These are phyloP conservation scores for Vollenhovia emeryi DNA, from an alignment of 1,140 invertebrate genomes.

Conservation along the genomic window DNA sequence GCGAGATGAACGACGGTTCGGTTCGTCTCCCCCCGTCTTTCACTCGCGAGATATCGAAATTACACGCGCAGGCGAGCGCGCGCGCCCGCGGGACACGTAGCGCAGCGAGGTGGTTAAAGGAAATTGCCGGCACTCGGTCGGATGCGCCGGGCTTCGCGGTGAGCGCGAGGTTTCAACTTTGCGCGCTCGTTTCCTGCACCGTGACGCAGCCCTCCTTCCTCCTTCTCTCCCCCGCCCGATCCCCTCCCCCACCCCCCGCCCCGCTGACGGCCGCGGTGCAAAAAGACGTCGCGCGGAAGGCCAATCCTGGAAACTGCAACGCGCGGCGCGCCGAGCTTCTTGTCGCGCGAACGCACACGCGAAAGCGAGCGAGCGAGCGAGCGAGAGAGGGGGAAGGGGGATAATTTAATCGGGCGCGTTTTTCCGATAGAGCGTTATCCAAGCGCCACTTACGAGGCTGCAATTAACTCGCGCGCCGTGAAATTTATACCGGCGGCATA, in stretches of 20 bases:
- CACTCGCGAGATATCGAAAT: slow-evolving; percentile 56
- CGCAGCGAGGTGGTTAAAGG: slow-evolving; percentile 64
- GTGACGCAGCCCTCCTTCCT: neutral
- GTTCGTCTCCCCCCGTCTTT: neutral
- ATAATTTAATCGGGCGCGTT: slow-evolving; percentile 52
- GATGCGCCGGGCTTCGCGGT: slow-evolving; percentile 36
- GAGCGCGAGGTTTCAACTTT: slow-evolving; percentile 59
- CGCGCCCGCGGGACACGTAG: slow-evolving; percentile 36
- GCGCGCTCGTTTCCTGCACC: slow-evolving; percentile 56
- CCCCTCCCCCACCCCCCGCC: neutral
- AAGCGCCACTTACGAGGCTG: slow-evolving; percentile 22
- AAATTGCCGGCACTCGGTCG: slow-evolving; percentile 62
- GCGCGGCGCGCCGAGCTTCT: slow-evolving; percentile 53
- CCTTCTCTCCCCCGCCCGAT: neutral
- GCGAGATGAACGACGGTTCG: neutral
- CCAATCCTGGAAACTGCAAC: slow-evolving; percentile 57
- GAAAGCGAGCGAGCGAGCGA: no score
- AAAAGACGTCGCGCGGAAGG: slow-evolving; percentile 36
- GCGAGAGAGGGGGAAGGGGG: slow-evolving; percentile 18
- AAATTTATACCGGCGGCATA: slow-evolving; percentile 10
- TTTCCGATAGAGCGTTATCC: slow-evolving; percentile 31
- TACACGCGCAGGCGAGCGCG: slow-evolving; percentile 48
- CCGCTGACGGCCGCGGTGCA: neutral
- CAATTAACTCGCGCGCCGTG: slow-evolving; percentile 18
- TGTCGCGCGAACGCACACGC: slow-evolving; percentile 7